phyloP scores from a whole-genome alignment of 2,888 invertebrate genomes.

The Druceiella hillmani region DNA sequence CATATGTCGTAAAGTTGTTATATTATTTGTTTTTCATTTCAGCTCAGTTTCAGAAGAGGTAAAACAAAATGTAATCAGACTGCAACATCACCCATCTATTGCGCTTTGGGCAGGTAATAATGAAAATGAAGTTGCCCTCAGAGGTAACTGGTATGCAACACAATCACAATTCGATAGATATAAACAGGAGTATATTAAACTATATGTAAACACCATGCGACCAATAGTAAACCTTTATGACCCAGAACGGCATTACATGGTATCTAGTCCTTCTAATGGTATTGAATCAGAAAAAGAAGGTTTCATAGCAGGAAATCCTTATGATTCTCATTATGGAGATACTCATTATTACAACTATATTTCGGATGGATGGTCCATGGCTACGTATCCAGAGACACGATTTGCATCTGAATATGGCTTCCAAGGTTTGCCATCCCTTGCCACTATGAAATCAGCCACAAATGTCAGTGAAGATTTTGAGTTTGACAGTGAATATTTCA shows the following conservation, averaged over 20 bases:
- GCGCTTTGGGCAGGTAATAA: constrained; percentile 94
- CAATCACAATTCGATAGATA: constrained; percentile 47
- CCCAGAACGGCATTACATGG: constrained; percentile 61
- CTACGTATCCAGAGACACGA: constrained; percentile 72
- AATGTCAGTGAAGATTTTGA: constrained; percentile 45
- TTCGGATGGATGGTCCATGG: constrained; percentile 73
- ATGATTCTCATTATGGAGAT: constrained; percentile 78
- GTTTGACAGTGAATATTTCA: constrained; percentile 55
- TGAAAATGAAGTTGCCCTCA: constrained; percentile 89
- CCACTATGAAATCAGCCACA: constrained; percentile 59
- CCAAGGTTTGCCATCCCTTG: constrained; percentile 78
- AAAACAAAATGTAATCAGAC: constrained; percentile 69
- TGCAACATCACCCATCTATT: constrained; percentile 84
- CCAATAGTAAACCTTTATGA: constrained; percentile 59
- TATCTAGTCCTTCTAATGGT: constrained; percentile 93
- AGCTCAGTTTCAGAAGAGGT: constrained; percentile 72
- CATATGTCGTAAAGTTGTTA: constrained; percentile 4
- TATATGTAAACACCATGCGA: constrained; percentile 76
- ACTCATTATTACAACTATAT: constrained; percentile 88
- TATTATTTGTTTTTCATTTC: constrained; percentile 24
- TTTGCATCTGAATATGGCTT: constrained; percentile 96
- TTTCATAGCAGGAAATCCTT: constrained; percentile 74
- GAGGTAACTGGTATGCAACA: constrained; percentile 75
- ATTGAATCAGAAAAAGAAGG: constrained; percentile 64
- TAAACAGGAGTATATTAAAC: constrained; percentile 69